Conservation (phyloP, 2,113 vertebrate species). For the Phrynosoma blainvillii region DNA sequence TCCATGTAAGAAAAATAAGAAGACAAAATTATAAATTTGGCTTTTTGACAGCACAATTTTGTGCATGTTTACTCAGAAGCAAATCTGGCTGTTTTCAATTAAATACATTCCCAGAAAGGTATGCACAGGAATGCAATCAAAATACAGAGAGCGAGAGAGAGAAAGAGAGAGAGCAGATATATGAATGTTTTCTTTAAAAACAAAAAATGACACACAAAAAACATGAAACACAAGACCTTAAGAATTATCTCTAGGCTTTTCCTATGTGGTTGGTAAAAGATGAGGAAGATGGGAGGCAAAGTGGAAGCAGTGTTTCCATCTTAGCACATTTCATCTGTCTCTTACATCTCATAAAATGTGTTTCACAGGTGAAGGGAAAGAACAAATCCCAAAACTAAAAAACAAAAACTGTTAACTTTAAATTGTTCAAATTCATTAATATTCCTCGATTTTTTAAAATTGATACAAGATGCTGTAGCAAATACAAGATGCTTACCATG, state of each 20-base stretch:
- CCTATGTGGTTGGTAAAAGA: too few species aligned
- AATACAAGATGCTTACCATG: background rate
- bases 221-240: background rate
- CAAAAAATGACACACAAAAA: too few species aligned
- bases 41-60: background rate
- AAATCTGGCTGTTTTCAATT: background rate
- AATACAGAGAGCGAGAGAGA: background rate
- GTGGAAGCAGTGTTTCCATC: background rate
- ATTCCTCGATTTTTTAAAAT: background rate
- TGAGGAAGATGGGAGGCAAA: background rate
- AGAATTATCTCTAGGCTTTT: background rate
- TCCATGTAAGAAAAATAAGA: background rate
- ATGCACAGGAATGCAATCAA: background rate
- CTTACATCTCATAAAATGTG: background rate
- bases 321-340: too few species aligned
- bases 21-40: background rate
- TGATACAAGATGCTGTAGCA: background rate
- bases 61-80: background rate
- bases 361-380: background rate
- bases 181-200: too few species aligned
- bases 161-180: too few species aligned
- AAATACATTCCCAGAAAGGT: background rate
- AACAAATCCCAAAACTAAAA: background rate
- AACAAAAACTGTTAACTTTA: background rate
- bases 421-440: background rate